A percentile compares a stretch with the other conserved stretches of the same genome.
phyloP scores from a whole-genome alignment of 2,113 vertebrate species.

The Chionis minor region DNA sequence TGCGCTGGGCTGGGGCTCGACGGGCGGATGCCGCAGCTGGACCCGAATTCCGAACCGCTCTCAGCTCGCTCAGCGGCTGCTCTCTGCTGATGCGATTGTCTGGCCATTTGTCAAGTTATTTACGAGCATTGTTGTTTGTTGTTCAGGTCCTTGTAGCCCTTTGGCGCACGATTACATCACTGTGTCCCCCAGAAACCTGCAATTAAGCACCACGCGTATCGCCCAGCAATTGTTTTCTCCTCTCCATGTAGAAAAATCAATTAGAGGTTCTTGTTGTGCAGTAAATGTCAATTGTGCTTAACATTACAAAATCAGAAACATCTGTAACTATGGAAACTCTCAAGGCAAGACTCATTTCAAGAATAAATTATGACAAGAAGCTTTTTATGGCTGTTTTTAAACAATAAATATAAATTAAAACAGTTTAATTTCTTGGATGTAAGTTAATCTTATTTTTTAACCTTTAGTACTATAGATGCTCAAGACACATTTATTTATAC shows the following conservation, averaged over 20 bases:
- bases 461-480: background rate
- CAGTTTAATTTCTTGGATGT: background rate
- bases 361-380: constrained; percentile 43
- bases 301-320: constrained; percentile 35
- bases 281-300: constrained; percentile 51
- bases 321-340: constrained; percentile 62
- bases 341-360: background rate
- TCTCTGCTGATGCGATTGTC: rapidly evolving
- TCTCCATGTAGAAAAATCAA: constrained; percentile 4
- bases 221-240: rapidly evolving
- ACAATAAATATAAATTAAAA: constrained; percentile 10
- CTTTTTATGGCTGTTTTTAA: background rate
- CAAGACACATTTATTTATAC: background rate
- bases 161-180: rapidly evolving
- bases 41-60: background rate
- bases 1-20: rapidly evolving
- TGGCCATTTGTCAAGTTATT: background rate
- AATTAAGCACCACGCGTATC: rapidly evolving
- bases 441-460: background rate
- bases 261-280: background rate
- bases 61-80: background rate
- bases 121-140: background rate
- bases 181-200: background rate
- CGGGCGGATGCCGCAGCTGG: rapidly evolving
- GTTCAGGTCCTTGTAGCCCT: background rate